phyloP scores from a whole-genome alignment of 2,888 invertebrate genomes.

The Dolomedes plantarius region DNA sequence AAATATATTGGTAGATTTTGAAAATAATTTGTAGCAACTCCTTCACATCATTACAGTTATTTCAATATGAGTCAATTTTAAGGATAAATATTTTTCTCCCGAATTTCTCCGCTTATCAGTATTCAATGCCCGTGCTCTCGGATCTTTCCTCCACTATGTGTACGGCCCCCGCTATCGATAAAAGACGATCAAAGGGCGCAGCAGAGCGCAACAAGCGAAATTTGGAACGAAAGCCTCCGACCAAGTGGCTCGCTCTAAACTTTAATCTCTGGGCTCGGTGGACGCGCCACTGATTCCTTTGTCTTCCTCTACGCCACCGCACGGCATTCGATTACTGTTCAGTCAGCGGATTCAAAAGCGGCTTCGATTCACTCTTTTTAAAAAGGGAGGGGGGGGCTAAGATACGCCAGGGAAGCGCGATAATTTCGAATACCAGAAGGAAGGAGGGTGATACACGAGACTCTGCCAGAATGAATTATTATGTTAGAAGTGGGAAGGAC shows the following conservation, averaged over 20 bases:
- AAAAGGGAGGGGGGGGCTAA: not conserved
- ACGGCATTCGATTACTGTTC: slow-evolving; percentile 21
- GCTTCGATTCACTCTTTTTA: slow-evolving; percentile 22
- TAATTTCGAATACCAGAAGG: not conserved
- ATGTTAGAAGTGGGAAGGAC: not conserved
- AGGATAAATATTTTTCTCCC: too few relatives aligned
- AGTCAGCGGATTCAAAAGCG: slow-evolving; percentile 21
- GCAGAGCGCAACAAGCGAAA: slow-evolving; percentile 24
- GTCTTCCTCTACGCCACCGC: slow-evolving; percentile 1
- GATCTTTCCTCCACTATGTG: not conserved
- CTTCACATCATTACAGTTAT: too few relatives aligned
- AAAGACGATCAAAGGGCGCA: slow-evolving; percentile 28
- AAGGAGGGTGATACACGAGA: not conserved
- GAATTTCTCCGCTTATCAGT: too few relatives aligned
- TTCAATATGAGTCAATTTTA: too few relatives aligned
- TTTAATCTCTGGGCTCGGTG: slow-evolving; percentile 23
- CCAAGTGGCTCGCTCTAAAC: slow-evolving; percentile 23
- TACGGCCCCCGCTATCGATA: slow-evolving; percentile 10
- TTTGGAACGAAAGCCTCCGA: slow-evolving; percentile 29
- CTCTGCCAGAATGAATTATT: not conserved
- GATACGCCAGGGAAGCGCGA: not conserved
- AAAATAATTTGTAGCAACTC: too few relatives aligned
- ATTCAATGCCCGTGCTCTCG: too few relatives aligned
- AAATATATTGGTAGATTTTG: too few relatives aligned
- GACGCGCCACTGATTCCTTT: slow-evolving; percentile 27